Evolutionary conservation across 2,113 vertebrate genomes (phyloP).

Genomic region (Mixornis gularis): DNA sequence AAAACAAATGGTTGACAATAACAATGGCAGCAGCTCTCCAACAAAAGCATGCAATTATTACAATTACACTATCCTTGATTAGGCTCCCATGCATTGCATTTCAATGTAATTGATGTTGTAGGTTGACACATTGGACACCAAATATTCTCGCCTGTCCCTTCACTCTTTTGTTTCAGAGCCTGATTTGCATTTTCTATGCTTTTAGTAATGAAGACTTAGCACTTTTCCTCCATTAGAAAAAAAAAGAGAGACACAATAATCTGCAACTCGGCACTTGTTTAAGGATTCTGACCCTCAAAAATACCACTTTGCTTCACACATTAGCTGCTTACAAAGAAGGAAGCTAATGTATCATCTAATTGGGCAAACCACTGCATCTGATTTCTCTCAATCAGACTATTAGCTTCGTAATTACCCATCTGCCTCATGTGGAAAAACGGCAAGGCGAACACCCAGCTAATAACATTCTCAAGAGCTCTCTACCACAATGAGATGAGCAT

Average conservation of each 20-base stretch:
- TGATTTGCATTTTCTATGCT: slow-evolving; percentile 91
- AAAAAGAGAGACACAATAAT: slow-evolving; percentile 83
- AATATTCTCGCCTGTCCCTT: slow-evolving; percentile 89
- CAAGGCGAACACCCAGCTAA: slow-evolving; percentile 97
- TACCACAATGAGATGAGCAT: slow-evolving; percentile 94
- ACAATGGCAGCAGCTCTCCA: slow-evolving; percentile 81
- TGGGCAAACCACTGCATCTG: slow-evolving; percentile 99
- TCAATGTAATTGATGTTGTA: slow-evolving; percentile 93
- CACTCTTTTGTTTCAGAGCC: slow-evolving; percentile 84
- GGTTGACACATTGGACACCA: slow-evolving; percentile 89
- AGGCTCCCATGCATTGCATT: slow-evolving; percentile 87
- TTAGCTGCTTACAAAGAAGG: slow-evolving; percentile 99
- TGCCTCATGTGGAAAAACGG: slow-evolving; percentile 96
- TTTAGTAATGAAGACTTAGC: slow-evolving; percentile 97
- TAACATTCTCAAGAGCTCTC: slow-evolving; percentile 99
- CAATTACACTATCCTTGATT: slow-evolving; percentile 89
- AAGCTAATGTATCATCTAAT: slow-evolving; percentile 99
- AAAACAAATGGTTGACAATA: slow-evolving; percentile 87
- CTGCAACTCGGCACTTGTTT: slow-evolving; percentile 90
- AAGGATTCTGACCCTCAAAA: slow-evolving; percentile 98
- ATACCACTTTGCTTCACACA: slow-evolving; percentile 99
- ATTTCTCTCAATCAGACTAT: slow-evolving; percentile 99
- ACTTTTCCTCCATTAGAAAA: slow-evolving; percentile 94
- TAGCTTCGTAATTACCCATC: slow-evolving; percentile 99
- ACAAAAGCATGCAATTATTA: slow-evolving; percentile 91